A percentile compares a stretch with the other conserved stretches of the same genome.
These are phyloP conservation scores for Linhomoeus sp. DNA, from an alignment of 2,888 invertebrate genomes.

Conservation along the genomic window DNA sequence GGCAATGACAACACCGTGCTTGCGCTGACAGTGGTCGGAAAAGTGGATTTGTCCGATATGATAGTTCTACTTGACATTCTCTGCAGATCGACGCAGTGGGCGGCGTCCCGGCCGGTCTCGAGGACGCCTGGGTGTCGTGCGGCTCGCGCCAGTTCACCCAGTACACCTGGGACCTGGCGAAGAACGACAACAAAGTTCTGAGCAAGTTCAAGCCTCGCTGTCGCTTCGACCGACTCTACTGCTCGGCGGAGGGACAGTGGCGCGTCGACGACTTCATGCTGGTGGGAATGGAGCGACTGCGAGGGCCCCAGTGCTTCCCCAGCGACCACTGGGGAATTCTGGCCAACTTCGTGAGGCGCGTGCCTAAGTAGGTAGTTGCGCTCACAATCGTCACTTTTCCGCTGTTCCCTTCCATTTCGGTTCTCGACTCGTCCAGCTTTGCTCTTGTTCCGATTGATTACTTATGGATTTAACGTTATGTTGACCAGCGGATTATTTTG, in stretches of 20 bases:
- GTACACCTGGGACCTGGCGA: constrained; percentile 40
- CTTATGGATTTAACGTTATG: too few species aligned
- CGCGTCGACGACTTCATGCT: constrained; percentile 34
- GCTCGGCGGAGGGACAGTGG: constrained; percentile 22
- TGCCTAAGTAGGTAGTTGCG: too few species aligned
- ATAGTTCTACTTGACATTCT: too few species aligned
- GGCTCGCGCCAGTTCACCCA: constrained; percentile 36
- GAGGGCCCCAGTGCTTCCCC: constrained; percentile 35
- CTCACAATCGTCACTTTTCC: too few species aligned
- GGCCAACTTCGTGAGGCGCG: too few species aligned
- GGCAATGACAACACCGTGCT: too few species aligned
- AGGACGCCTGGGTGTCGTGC: constrained; percentile 35
- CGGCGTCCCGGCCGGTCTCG: constrained; percentile 30
- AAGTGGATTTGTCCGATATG: too few species aligned
- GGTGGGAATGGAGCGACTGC: constrained; percentile 35
- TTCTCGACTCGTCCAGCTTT: too few species aligned
- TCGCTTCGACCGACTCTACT: constrained; percentile 39
- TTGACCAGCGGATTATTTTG: too few species aligned
- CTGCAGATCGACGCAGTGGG: constrained; percentile 27
- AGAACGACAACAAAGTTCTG: constrained; percentile 37
- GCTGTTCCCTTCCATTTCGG: too few species aligned
- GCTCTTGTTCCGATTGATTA: too few species aligned
- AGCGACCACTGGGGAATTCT: constrained; percentile 40
- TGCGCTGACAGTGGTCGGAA: too few species aligned
- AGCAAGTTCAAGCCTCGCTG: constrained; percentile 15